Conservation (phyloP, 2,113 vertebrate genomes). For the Oncorhynchus masou region DNA sequence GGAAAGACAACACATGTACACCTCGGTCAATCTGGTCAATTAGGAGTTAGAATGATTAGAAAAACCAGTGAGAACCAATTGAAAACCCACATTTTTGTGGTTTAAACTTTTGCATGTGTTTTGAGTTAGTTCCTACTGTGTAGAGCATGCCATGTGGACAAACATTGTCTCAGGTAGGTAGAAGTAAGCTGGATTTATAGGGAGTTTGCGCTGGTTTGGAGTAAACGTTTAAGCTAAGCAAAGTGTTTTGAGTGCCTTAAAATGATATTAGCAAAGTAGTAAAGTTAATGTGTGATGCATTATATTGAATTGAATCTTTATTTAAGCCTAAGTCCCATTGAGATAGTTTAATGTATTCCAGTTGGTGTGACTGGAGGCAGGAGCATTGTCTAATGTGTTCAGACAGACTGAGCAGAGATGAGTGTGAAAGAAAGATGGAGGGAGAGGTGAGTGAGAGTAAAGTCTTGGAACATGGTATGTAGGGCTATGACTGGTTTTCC, state of each 20-base stretch:
- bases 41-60: background rate
- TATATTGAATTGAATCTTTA: background rate
- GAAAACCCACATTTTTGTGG: background rate
- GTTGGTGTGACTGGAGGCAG: constrained; percentile 4
- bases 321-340: background rate
- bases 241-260: constrained; percentile 56
- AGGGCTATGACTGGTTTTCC: background rate
- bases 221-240: background rate
- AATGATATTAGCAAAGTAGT: constrained; percentile 19
- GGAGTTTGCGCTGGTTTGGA: too few relatives aligned
- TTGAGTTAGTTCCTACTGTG: background rate
- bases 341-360: background rate
- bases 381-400: background rate
- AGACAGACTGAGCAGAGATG: background rate
- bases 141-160: too few relatives aligned
- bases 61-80: background rate
- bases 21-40: background rate
- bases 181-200: too few relatives aligned
- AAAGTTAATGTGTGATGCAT: constrained; percentile 12
- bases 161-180: too few relatives aligned
- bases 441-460: background rate
- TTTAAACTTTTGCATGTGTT: background rate
- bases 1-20: background rate
- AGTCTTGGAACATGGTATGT: background rate
- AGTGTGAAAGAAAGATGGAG: background rate